These are phyloP conservation scores for Pygocentrus nattereri DNA, from an alignment of 2,797 vertebrate species.

Conservation along the genomic window DNA sequence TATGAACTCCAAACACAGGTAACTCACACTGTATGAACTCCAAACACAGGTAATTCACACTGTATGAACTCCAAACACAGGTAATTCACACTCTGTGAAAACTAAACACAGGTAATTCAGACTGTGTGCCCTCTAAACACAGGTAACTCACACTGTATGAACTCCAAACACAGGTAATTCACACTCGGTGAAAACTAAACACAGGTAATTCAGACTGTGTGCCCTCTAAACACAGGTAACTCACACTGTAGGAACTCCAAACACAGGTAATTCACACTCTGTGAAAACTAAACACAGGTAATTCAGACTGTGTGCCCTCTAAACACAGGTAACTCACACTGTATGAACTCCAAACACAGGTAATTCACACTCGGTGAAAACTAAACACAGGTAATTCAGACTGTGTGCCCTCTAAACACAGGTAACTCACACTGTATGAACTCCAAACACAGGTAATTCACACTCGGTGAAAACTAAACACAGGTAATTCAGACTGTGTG, in stretches of 20 bases:
- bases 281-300: conserved; percentile 39
- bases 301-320: conserved; percentile 18
- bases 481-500: conserved; percentile 2
- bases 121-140: no score
- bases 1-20: not conserved
- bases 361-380: not conserved
- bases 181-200: not conserved
- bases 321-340: conserved; percentile 25
- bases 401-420: not conserved
- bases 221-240: conserved; percentile 27
- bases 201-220: conserved; percentile 16
- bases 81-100: not conserved
- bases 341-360: conserved; percentile 26
- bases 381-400: conserved; percentile 20
- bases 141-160: not conserved
- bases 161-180: not conserved
- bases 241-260: conserved; percentile 16
- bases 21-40: not conserved
- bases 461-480: not conserved
- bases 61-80: conserved; percentile 38
- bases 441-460: not conserved
- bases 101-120: no score
- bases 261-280: conserved; percentile 13
- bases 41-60: not conserved
- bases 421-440: not conserved